phyloP scores from a whole-genome alignment of 2,113 vertebrate genomes.

The Ploceus nigricollis region DNA sequence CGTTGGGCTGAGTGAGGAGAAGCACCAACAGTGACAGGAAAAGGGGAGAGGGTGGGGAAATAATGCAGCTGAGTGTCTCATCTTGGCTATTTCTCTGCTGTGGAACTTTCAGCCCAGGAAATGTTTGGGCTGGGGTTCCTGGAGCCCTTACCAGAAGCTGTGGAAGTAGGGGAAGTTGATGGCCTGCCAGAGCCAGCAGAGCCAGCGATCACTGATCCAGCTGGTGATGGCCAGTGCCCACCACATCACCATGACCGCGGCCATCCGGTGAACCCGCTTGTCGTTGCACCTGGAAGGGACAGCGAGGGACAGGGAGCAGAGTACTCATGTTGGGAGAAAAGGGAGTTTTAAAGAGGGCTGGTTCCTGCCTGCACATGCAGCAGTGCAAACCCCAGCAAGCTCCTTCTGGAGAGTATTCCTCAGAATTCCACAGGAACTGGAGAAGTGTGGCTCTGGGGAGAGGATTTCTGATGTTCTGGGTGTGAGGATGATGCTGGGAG shows the following conservation, averaged over 20 bases:
- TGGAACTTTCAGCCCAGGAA: not conserved
- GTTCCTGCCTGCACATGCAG: not conserved
- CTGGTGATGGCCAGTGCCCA: conserved; percentile 86
- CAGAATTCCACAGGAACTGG: not conserved
- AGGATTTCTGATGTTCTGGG: not conserved
- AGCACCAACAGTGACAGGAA: not conserved
- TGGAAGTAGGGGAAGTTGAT: conserved; percentile 91
- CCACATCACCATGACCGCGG: conserved; percentile 68
- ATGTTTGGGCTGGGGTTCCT: not conserved
- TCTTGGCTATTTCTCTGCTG: not conserved
- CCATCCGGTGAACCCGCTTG: conserved; percentile 71
- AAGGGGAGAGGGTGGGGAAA: not conserved
- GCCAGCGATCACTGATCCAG: conserved; percentile 88
- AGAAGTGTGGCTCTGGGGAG: not conserved
- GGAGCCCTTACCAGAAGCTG: conserved; percentile 85
- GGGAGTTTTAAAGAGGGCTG: not conserved
- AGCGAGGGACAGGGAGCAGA: fast-evolving
- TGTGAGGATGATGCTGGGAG: not conserved
- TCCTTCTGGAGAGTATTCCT: not conserved
- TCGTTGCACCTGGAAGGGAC: conserved; percentile 75
- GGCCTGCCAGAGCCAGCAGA: conserved; percentile 87
- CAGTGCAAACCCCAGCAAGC: not conserved
- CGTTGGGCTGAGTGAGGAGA: not conserved
- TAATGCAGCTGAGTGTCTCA: not conserved
- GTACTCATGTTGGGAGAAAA: fast-evolving